Evolutionary conservation across 2,888 invertebrate genomes (phyloP).

Genomic region (Agrochola lota): DNA sequence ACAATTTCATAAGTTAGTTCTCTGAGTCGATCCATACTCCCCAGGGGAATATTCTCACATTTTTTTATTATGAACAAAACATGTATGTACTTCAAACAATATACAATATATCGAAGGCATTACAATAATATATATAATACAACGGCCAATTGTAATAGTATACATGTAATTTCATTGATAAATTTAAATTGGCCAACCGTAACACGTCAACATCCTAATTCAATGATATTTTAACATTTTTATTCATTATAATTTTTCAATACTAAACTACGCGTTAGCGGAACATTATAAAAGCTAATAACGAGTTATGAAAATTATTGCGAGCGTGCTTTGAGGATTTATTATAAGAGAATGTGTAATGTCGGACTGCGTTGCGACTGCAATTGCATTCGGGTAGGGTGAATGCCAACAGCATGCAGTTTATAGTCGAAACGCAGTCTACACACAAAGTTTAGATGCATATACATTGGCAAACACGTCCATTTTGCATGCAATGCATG

Average conservation of each 20-base stretch:
- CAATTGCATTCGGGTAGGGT: not conserved
- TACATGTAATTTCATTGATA: constrained; percentile 63
- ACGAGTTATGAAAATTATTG: constrained; percentile 81
- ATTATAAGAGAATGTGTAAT: constrained; percentile 9
- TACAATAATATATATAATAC: constrained; percentile 60
- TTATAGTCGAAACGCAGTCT: constrained; percentile 30
- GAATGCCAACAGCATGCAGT: not conserved
- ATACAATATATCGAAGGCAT: constrained; percentile 61
- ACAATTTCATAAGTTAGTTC: constrained; percentile 63
- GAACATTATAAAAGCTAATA: constrained; percentile 86
- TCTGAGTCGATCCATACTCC: constrained; percentile 55
- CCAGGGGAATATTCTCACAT: constrained; percentile 32
- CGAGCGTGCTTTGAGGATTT: constrained; percentile 72
- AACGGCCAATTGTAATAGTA: constrained; percentile 65
- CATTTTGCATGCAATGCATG: not conserved
- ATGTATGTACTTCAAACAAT: constrained; percentile 64
- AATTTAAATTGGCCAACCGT: constrained; percentile 62
- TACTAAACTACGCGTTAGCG: constrained; percentile 80
- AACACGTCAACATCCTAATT: constrained; percentile 69
- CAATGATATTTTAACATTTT: constrained; percentile 72
- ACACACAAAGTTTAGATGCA: not conserved
- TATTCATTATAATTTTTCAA: constrained; percentile 69
- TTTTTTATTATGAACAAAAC: constrained; percentile 62
- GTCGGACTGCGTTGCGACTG: not conserved
- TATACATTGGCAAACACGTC: constrained; percentile 27